Evolutionary conservation across 2,797 vertebrate genomes (phyloP).

Genomic region (Luscinia megarhynchos): DNA sequence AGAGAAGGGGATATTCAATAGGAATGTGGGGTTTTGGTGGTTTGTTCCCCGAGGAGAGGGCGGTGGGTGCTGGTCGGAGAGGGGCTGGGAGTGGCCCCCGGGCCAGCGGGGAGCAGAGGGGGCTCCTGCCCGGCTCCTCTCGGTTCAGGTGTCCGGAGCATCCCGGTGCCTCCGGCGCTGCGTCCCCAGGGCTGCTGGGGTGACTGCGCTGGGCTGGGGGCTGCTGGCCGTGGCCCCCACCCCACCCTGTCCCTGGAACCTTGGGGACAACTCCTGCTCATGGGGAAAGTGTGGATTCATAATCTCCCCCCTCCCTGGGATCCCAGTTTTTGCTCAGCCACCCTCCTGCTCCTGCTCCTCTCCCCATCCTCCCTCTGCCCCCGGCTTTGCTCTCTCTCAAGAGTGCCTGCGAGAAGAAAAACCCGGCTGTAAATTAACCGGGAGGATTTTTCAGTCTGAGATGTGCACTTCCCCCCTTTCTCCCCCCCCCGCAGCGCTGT

Average conservation of each 20-base stretch:
- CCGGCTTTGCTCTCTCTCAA: not conserved
- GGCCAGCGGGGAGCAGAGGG: not conserved
- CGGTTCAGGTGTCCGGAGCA: not conserved
- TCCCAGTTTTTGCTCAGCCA: fast-evolving
- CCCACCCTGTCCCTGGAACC: not conserved
- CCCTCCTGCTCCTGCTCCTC: not conserved
- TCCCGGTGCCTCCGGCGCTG: not conserved
- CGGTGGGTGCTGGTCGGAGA: fast-evolving
- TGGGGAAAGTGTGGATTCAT: not conserved
- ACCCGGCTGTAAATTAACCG: not conserved
- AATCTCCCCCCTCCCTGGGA: not conserved
- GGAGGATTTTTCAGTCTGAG: conserved; percentile 31
- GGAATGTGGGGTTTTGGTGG: not conserved
- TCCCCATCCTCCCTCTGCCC: not conserved
- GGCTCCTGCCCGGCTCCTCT: not conserved
- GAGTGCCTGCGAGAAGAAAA: not conserved
- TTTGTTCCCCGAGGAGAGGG: not conserved
- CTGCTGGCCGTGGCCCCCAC: fast-evolving
- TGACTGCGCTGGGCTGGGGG: not conserved
- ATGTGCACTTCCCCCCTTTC: not conserved
- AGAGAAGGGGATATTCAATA: fast-evolving
- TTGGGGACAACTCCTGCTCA: fast-evolving
- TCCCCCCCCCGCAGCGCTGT: not conserved
- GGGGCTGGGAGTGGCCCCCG: not conserved
- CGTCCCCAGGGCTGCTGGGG: not conserved